Conservation (phyloP, 2,797 vertebrate species). For the Lemur catta region DNA sequence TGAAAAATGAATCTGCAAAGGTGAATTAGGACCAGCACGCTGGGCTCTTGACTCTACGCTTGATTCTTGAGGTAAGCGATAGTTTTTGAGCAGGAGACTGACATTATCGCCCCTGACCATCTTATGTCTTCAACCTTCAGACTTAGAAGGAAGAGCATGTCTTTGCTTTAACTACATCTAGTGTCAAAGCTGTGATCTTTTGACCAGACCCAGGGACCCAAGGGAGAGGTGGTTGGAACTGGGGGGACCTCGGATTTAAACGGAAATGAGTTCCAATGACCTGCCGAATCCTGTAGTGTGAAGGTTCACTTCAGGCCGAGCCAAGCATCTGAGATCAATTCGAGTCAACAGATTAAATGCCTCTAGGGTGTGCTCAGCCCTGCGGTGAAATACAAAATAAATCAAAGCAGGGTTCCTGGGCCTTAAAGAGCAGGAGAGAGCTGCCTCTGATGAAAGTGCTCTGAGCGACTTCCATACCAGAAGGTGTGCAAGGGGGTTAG, state of each 20-base stretch:
- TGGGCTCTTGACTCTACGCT: not conserved
- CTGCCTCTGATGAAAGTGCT: not conserved
- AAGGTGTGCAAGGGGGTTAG: not conserved
- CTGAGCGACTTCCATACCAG: not conserved
- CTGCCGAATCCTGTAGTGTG: conserved; percentile 20
- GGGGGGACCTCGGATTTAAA: conserved; percentile 36
- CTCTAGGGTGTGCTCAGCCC: conserved; percentile 56
- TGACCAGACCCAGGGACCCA: conserved; percentile 49
- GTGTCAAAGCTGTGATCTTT: conserved; percentile 49
- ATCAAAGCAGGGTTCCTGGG: conserved; percentile 50
- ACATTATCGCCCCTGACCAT: not conserved
- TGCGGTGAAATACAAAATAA: conserved; percentile 61
- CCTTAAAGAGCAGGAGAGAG: not conserved
- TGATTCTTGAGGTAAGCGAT: not conserved
- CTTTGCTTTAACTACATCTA: conserved; percentile 23
- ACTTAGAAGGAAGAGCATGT: not conserved
- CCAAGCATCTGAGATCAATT: conserved; percentile 62
- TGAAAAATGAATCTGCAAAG: not conserved
- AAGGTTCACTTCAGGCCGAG: conserved; percentile 52
- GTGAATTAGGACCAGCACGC: not conserved
- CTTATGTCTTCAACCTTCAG: conserved; percentile 31
- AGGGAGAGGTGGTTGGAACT: conserved; percentile 37
- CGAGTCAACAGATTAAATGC: conserved; percentile 68
- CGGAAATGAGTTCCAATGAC: conserved; percentile 55
- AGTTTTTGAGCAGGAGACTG: not conserved